phyloP scores from a whole-genome alignment of 2,797 vertebrate genomes.

The Thripadectes ignobilis region DNA sequence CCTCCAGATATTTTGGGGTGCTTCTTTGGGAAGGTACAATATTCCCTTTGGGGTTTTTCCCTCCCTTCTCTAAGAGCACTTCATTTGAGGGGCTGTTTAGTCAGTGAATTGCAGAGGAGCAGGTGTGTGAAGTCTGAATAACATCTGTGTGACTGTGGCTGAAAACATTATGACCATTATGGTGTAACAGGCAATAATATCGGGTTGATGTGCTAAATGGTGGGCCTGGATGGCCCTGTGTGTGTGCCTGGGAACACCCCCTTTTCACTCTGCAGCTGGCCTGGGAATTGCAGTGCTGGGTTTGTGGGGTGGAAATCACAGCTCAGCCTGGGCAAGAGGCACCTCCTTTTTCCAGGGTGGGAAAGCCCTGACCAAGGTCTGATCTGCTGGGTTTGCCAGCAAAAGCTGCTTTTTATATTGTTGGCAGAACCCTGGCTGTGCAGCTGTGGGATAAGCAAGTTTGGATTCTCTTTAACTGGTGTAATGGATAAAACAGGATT shows the following conservation, averaged over 20 bases:
- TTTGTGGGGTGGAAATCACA: not conserved
- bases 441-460: not conserved
- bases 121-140: conserved; percentile 1
- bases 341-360: not conserved
- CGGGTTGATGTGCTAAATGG: not conserved
- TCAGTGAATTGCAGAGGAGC: not conserved
- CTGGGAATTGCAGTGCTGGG: not conserved
- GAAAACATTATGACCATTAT: not conserved
- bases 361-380: not conserved
- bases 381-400: not conserved
- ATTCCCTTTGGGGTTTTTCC: not conserved
- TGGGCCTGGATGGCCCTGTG: not conserved
- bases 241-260: not conserved
- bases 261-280: not conserved
- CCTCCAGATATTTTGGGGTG: not conserved
- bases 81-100: conserved; percentile 21
- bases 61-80: not conserved
- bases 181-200: not conserved
- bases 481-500: not conserved
- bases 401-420: not conserved
- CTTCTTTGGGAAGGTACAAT: not conserved
- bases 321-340: not conserved
- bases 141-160: not conserved
- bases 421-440: not conserved
- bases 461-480: not conserved